phyloP scores from a whole-genome alignment of 2,797 vertebrate species.

The Pseudotriccus pelzelni region DNA sequence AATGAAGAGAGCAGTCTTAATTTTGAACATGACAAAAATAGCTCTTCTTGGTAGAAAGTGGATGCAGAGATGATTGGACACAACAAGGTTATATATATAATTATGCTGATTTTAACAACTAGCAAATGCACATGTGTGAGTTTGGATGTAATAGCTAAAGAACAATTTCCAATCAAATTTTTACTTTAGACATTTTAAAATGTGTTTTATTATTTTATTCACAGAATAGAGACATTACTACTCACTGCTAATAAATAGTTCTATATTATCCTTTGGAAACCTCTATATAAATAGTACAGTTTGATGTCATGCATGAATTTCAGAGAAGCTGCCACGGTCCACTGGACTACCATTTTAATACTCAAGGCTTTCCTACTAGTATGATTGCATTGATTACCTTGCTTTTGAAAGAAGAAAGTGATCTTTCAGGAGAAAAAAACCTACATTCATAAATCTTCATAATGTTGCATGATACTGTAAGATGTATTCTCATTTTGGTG shows the following conservation, averaged over 20 bases:
- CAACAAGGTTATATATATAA: fast-evolving
- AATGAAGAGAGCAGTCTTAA: background rate
- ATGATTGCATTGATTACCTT: background rate
- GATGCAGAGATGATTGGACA: background rate
- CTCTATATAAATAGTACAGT: background rate
- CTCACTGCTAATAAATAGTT: background rate
- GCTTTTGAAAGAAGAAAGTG: background rate
- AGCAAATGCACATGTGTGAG: background rate
- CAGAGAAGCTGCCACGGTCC: background rate
- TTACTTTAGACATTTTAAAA: background rate
- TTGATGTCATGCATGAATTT: background rate
- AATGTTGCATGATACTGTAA: background rate
- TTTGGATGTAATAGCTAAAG: background rate
- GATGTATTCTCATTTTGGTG: background rate
- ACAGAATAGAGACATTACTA: background rate
- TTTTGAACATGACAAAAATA: background rate
- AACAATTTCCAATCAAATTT: background rate
- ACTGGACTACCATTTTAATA: background rate
- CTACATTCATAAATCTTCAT: background rate
- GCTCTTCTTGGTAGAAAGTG: background rate
- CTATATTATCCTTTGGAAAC: background rate
- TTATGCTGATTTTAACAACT: background rate
- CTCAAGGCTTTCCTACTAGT: background rate
- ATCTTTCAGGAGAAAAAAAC: background rate
- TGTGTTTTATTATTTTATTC: background rate